Percentiles rank a stretch among this genome's conserved stretches.
Conservation (phyloP, 1,140 invertebrate species). For the Trigoniulus corallinus region DNA sequence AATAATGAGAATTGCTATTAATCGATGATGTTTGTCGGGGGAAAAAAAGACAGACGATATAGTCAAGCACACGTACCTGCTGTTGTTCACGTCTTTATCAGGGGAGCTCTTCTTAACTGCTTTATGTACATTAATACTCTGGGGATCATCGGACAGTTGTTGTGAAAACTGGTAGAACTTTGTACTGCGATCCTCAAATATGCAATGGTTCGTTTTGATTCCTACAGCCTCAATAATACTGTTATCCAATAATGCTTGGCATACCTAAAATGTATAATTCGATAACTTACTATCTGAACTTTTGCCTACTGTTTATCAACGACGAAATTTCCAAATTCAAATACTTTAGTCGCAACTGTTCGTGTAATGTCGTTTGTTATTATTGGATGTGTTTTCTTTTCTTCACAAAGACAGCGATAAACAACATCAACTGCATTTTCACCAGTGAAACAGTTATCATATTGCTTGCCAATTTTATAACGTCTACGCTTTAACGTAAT, state of each 20-base stretch:
- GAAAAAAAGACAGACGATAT: too few relatives aligned
- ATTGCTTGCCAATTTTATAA: neutral
- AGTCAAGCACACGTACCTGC: too few relatives aligned
- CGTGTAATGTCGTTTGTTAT: neutral
- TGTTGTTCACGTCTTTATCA: too few relatives aligned
- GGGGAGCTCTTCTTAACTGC: neutral
- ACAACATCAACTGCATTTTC: neutral
- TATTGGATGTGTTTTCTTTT: neutral
- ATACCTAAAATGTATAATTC: neutral
- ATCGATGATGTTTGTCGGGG: too few relatives aligned
- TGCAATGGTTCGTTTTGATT: neutral
- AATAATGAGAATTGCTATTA: too few relatives aligned
- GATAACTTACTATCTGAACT: neutral
- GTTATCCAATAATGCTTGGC: neutral
- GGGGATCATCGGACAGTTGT: neutral
- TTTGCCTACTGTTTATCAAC: too few relatives aligned
- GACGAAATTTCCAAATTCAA: too few relatives aligned
- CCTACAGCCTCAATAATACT: neutral
- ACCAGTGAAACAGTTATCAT: neutral
- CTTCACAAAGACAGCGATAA: neutral
- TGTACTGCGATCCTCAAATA: neutral
- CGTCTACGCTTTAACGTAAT: neutral
- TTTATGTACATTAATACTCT: neutral
- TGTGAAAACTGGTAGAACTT: neutral
- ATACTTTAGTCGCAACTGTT: neutral